Evolutionary conservation across 2,888 invertebrate genomes (phyloP), one percentile per base, ranked within the genome.

Genomic region (Amphipoea lucens): DNA sequence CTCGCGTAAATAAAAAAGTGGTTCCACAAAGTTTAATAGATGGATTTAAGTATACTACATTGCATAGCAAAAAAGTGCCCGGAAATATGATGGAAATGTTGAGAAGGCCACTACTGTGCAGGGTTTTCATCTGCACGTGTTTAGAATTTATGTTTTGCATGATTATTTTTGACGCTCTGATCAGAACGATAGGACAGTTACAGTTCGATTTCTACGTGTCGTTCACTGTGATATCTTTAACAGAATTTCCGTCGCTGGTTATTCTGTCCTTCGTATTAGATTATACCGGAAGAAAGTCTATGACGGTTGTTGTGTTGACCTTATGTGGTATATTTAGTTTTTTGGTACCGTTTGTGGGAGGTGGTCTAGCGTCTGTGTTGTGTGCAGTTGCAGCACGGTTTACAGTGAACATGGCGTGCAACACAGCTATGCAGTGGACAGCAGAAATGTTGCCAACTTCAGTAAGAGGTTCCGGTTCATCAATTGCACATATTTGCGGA

Each of bases 311-410:
- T 3, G 81, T 86, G 0, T 84, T 95, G 78, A 23, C 79, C 0
- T 12, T 92, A 1, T 89, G 93, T 86, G 89, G 88, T 67, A 75
- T 94, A 42, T 95, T 94, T 85, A 92, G 93, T 91, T 88, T 93
- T 23, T 36, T 93, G 29, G 93, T 92, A 23, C 92, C 93, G 0
- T 94, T 94, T 81, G 86, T 94, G 0, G 89, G 90, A 4, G 89
- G 86, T 57, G 95, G 95, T 2, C 71, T 94, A 54, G 87, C 91
- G 1, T 94, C 95, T 0, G 94, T 96, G 0, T 29, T 93, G 12
- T 95, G 94, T 81, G 94, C 95, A n/a, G 90, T 95, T 4, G 79
- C 93, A n/a, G 93, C 95, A 7, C 92, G 96, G 51, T 95, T 96
- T 89, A 82, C 87, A 7, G 89, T 95, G 0, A 96, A 96, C 72